phyloP scores from a whole-genome alignment of 2,113 vertebrate genomes.

The Mirounga angustirostris region DNA sequence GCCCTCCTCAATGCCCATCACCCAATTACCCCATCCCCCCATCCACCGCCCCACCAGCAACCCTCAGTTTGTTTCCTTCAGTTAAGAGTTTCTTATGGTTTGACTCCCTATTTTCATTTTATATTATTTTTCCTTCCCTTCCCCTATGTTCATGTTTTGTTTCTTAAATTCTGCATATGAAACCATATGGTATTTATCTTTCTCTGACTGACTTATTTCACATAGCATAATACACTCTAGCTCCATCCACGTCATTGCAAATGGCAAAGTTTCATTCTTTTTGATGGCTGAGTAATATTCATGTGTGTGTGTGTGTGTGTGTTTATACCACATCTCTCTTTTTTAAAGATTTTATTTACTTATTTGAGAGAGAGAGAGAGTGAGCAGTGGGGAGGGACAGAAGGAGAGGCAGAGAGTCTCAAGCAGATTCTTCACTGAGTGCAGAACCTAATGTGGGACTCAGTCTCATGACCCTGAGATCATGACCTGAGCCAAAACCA shows the following conservation, averaged over 20 bases:
- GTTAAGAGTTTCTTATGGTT: neutral
- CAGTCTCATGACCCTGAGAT: no score
- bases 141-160: neutral
- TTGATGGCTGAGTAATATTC: neutral
- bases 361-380: no score
- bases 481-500: no score
- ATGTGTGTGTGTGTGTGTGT: no score
- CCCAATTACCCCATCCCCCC: no score
- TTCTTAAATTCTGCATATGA: neutral
- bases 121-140: neutral
- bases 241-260: neutral
- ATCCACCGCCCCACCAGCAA: neutral
- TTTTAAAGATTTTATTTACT: no score
- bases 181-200: neutral
- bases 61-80: neutral
- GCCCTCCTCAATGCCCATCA: neutral
- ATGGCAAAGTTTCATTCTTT: neutral
- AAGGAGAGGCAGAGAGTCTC: no score
- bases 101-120: neutral
- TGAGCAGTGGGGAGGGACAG: no score
- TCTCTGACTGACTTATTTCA: neutral
- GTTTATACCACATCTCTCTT: neutral
- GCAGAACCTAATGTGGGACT: no score
- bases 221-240: neutral
- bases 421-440: no score